Conservation (phyloP, 1,140 invertebrate genomes). For the Druon quercuslanigerum region DNA sequence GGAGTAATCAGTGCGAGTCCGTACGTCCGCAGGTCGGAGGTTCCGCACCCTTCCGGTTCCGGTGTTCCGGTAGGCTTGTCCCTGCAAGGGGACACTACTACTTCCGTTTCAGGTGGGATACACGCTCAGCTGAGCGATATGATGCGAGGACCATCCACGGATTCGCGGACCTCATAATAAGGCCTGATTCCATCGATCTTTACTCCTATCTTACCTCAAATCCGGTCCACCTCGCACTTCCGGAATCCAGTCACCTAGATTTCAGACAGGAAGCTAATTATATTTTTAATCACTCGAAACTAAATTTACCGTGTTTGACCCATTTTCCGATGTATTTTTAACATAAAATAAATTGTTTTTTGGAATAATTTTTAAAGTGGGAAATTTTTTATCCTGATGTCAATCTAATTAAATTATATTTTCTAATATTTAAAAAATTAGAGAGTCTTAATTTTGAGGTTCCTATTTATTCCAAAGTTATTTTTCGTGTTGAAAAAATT, state of each 20-base stretch:
- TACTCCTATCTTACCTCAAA: slow-evolving; percentile 54
- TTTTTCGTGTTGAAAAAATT: too few relatives aligned
- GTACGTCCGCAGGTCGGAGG: slow-evolving; percentile 62
- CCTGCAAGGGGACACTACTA: slow-evolving; percentile 58
- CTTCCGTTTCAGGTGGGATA: slow-evolving; percentile 73
- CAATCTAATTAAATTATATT: too few relatives aligned
- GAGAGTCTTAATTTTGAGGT: too few relatives aligned
- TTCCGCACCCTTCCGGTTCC: slow-evolving; percentile 75
- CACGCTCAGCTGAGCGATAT: slow-evolving; percentile 71
- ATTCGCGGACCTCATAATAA: slow-evolving; percentile 55
- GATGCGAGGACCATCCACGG: slow-evolving; percentile 56
- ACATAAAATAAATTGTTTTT: too few relatives aligned
- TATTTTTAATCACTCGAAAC: not conserved
- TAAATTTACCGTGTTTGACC: not conserved
- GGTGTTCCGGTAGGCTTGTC: slow-evolving; percentile 75
- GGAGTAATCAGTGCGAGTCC: slow-evolving; percentile 72
- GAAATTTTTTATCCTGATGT: too few relatives aligned
- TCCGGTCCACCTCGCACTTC: slow-evolving; percentile 52
- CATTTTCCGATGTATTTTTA: not conserved
- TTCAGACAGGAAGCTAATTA: not conserved
- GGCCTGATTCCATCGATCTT: slow-evolving; percentile 53
- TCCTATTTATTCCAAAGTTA: too few relatives aligned
- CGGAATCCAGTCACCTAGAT: slow-evolving; percentile 29
- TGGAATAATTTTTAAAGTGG: too few relatives aligned
- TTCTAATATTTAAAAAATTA: too few relatives aligned